Conservation (phyloP, 2,888 invertebrate genomes). For the Napeogenes sylphis region DNA sequence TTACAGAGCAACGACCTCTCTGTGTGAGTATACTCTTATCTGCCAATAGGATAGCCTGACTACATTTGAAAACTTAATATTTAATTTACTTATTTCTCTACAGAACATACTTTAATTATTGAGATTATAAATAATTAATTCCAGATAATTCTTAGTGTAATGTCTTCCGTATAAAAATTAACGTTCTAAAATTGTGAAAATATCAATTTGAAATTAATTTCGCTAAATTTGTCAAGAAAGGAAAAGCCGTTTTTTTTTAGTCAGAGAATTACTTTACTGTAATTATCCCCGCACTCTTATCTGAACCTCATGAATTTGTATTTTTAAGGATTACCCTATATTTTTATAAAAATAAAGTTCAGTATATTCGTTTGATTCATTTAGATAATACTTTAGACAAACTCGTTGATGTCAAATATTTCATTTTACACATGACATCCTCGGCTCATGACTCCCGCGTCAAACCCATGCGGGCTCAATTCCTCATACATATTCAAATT, state of each 20-base stretch:
- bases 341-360: not conserved
- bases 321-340: not conserved
- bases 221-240: not conserved
- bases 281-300: no score
- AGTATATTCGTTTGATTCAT: not conserved
- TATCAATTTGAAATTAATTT: slow-evolving; percentile 7
- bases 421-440: slow-evolving; percentile 31
- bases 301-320: not conserved
- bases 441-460: slow-evolving; percentile 48
- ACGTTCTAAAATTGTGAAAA: no score
- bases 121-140: no score
- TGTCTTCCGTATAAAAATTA: no score
- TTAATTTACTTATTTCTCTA: not conserved
- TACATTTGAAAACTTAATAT: not conserved
- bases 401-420: slow-evolving; percentile 15
- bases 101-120: no score
- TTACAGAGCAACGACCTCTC: slow-evolving; percentile 47
- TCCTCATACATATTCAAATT: slow-evolving; percentile 63
- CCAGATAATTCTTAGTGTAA: no score
- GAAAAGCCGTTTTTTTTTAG: no score
- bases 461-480: slow-evolving; percentile 46
- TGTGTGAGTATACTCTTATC: slow-evolving; percentile 55
- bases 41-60: slow-evolving; percentile 51
- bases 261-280: no score
- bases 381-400: not conserved